Percentiles rank a stretch among this genome's conserved stretches.
Conservation (phyloP, 2,797 vertebrate genomes). For the Sardinella longiceps region DNA sequence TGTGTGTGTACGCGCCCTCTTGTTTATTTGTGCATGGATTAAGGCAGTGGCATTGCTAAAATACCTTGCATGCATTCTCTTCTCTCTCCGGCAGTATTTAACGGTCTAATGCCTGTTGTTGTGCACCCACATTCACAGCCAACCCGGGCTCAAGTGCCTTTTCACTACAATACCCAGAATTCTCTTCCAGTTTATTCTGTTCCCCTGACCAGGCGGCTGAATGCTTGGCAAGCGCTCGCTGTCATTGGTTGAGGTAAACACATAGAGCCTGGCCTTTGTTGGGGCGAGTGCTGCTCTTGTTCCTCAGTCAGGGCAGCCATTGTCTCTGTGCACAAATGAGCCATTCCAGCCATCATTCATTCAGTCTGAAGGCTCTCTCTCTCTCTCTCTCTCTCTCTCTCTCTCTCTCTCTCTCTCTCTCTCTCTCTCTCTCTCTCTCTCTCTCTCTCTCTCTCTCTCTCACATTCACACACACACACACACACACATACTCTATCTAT, state of each 20-base stretch:
- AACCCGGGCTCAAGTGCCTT: neutral
- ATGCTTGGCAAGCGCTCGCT: neutral
- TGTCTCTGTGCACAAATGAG: constrained; percentile 27
- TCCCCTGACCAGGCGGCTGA: neutral
- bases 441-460: neutral
- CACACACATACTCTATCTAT: neutral
- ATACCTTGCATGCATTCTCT: constrained; percentile 40
- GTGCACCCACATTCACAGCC: neutral
- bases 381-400: neutral
- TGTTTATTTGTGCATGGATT: constrained; percentile 42
- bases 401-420: constrained; percentile 21
- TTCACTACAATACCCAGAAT: constrained; percentile 38
- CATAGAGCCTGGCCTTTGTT: constrained; percentile 16
- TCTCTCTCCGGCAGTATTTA: constrained; percentile 33
- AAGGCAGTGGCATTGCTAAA: constrained; percentile 30
- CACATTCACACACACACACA: neutral
- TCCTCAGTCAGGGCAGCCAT: constrained; percentile 3
- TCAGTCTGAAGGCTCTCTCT: neutral
- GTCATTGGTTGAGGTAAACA: constrained; percentile 11
- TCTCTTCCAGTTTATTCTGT: constrained; percentile 1
- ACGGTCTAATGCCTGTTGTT: constrained; percentile 35
- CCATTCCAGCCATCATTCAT: constrained; percentile 37
- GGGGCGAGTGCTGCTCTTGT: neutral
- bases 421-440: neutral
- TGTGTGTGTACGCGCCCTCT: constrained; percentile 27